These are phyloP conservation scores for Dascyllus trimaculatus DNA, from an alignment of 2,113 vertebrate genomes.

Conservation along the genomic window DNA sequence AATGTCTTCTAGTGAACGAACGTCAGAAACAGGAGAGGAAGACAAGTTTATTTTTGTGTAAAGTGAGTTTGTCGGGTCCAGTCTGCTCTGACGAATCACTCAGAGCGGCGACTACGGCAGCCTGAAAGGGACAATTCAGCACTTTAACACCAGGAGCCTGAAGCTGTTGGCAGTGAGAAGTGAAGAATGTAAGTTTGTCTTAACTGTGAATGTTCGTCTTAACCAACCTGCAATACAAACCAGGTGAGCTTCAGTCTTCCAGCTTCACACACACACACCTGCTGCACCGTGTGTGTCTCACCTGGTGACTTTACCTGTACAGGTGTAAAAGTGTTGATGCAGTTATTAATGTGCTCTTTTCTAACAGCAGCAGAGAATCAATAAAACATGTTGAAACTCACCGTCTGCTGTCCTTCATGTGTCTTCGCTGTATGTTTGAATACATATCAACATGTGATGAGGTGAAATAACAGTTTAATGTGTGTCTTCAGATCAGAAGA, in stretches of 20 bases:
- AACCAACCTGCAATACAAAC: constrained; percentile 22
- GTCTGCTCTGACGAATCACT: too few species aligned
- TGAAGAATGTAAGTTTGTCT: neutral
- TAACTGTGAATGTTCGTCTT: constrained; percentile 2
- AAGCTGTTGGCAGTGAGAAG: neutral
- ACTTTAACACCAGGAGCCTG: constrained; percentile 29
- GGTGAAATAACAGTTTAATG: too few species aligned
- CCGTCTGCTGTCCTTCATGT: too few species aligned
- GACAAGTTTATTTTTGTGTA: neutral
- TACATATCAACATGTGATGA: too few species aligned
- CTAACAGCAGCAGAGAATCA: constrained; percentile 16
- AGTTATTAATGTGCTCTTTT: constrained; percentile 5
- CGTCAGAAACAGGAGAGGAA: too few species aligned
- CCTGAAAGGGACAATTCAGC: constrained; percentile 31
- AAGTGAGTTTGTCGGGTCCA: neutral
- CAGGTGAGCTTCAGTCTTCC: constrained; percentile 7
- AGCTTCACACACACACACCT: neutral
- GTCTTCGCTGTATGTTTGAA: too few species aligned
- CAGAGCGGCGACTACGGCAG: neutral
- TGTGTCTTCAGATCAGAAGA: too few species aligned
- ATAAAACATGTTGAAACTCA: constrained; percentile 32
- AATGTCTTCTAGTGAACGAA: too few species aligned
- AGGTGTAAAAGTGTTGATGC: constrained; percentile 5
- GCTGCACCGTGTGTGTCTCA: neutral
- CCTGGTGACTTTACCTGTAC: neutral